Base-by-base conservation (phyloP, 2,113 vertebrate species). In the Gasterosteus nipponicus region DNA sequence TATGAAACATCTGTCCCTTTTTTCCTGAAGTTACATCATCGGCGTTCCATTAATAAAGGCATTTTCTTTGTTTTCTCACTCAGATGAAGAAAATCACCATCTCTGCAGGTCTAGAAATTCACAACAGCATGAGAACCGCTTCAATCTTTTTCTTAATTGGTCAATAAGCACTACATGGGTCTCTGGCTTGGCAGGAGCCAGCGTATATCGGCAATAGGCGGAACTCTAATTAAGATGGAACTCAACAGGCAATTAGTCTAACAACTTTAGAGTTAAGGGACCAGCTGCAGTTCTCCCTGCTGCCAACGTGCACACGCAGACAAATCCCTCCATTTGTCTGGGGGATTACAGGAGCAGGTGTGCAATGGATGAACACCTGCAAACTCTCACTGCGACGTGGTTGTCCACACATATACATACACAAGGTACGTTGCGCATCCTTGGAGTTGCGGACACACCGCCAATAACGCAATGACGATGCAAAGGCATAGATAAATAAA, bases 161-260 rank as follows among this genome's bases (percentile, higher is more conserved):
- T 62, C 33, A 22, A 69, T 75, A 19, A 60, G 33, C 29, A 49
- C 33, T 7, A 51, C n/a, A 9, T 10, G 41, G 56, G 58, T 68
- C 42, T 73, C 60, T 47, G 73, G 18, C 41, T 54, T 29, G 10
- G 18, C 39, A 41, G 19, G 39, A 72, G 74, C 35, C 69, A 82
- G 44, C 26, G 41, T 44, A 65, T 62, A 42, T 68, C 47, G 42
- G 29, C 57, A 54, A 29, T 56, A 56, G 71, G 51, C 22, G 22
- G 53, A 78, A 70, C 70, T 77, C 33, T 76, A 79, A 82, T 84
- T 72, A 71, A 70, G 54, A 71, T 54, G 49, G n/a, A 85, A 73
- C 53, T 66, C 46, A 85, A 85, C 67, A 71, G 64, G 68, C 69
- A 80, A 85, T 87, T 78, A 87, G 77, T 62, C 65, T 35, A 65